Conservation (phyloP, 2,888 invertebrate genomes). For the Diarsia rubi region DNA sequence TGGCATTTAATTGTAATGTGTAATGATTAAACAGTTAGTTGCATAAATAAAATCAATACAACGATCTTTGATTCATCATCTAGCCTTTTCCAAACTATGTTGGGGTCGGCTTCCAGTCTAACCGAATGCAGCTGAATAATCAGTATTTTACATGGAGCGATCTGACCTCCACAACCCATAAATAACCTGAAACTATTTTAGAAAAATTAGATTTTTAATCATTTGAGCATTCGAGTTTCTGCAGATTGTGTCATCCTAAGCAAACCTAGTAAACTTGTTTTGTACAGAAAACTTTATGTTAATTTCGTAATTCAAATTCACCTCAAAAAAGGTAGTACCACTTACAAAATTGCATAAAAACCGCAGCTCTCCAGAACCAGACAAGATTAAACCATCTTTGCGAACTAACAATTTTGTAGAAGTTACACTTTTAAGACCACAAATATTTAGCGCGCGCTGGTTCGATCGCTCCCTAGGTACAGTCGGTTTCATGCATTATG, state of each 20-base stretch:
- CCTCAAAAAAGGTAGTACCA: slow-evolving; percentile 10
- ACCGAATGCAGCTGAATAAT: too few relatives aligned
- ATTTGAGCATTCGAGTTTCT: not conserved
- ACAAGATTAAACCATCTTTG: slow-evolving; percentile 57
- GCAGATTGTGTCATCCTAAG: not conserved
- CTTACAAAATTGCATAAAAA: slow-evolving; percentile 41
- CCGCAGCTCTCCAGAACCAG: slow-evolving; percentile 27
- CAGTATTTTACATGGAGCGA: too few relatives aligned
- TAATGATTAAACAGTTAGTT: not conserved
- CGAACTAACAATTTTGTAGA: slow-evolving; percentile 63
- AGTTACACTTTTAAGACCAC: slow-evolving; percentile 67
- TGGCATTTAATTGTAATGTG: not conserved
- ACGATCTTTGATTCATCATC: too few relatives aligned
- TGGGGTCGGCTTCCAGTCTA: too few relatives aligned
- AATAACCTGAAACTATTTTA: not conserved
- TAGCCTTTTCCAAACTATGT: too few relatives aligned
- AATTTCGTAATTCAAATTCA: slow-evolving; percentile 22
- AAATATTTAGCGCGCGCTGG: slow-evolving; percentile 75
- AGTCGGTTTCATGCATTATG: slow-evolving; percentile 82
- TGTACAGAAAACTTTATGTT: not conserved
- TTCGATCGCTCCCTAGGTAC: slow-evolving; percentile 70
- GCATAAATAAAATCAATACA: not conserved
- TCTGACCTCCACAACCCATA: too few relatives aligned
- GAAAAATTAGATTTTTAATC: not conserved
- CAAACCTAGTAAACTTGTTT: not conserved